Base-by-base conservation (phyloP, 2,888 invertebrate species). In the Cephalotes varians region DNA sequence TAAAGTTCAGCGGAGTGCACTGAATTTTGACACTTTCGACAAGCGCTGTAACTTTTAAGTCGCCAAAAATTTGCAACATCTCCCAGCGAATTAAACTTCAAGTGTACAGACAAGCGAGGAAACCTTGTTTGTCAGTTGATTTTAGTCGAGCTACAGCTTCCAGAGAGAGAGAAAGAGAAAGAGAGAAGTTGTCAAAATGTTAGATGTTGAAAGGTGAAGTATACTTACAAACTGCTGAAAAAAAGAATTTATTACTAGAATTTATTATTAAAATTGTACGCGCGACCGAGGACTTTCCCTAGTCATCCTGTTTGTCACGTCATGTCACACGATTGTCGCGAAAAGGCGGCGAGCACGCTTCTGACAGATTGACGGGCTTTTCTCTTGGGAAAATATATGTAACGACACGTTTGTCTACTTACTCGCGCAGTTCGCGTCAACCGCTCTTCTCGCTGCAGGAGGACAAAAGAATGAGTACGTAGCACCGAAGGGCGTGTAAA, bases 381-480 rank as follows among this genome's bases (percentile, higher is more conserved):
- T 21, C 31, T 56, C 34, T 56, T 31, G 18, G 18, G 44, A 34
- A 71, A 71, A 58, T 21, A 34, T 77, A 44, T 77, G n/a, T 71
- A 44, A 47, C 31, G 54, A 64, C 65, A 51, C 76, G 76, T 77
- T 67, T 67, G 54, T 44, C 67, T 54, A 73, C 47, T 74, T 76
- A 65, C 51, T 76, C 76, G 54, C 40, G 40, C 18, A 10, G 28
- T 51, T 51, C 72, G n/a, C 34, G 60, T 73, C 62, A 34, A 31
- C 31, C 73, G 44, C 49, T 74, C 49, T 25, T 62, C 40, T 44
- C 51, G 28, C 10, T 10, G 21, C 21, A 4, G 12, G 31, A 21
- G 54, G 12, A 71, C 37, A 69, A 79, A 56, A 79, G 71, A n/a
- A 40, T 21, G 6, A 56, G 40, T 56, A n/a, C 40, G 54, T 67